Evolutionary conservation across 1,140 invertebrate species (phyloP).

Genomic region (Microplitis mediator): DNA sequence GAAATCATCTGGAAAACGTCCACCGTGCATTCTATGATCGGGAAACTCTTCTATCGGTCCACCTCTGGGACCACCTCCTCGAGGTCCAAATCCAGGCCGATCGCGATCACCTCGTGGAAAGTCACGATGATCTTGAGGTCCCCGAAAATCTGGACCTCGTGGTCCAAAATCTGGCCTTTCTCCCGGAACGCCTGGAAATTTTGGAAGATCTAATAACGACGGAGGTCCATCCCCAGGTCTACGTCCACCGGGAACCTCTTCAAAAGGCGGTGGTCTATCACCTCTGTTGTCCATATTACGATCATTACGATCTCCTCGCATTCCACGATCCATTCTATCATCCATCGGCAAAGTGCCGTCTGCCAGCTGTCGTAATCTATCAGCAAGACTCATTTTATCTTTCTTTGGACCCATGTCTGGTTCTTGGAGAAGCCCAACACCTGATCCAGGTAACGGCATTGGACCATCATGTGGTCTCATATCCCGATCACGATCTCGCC

Average conservation of each 20-base stretch:
- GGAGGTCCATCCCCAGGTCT: constrained; percentile 46
- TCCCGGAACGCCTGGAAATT: constrained; percentile 43
- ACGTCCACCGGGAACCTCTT: constrained; percentile 40
- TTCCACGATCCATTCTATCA: constrained; percentile 51
- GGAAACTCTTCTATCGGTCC: constrained; percentile 48
- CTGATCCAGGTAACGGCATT: constrained; percentile 8
- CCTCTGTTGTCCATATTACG: constrained; percentile 42
- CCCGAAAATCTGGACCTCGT: constrained; percentile 46
- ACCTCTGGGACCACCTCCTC: constrained; percentile 38
- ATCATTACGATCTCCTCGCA: constrained; percentile 44
- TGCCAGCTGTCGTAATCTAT: constrained; percentile 57
- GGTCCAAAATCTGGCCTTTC: constrained; percentile 48
- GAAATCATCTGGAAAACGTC: constrained; percentile 49
- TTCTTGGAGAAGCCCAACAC: constrained; percentile 34
- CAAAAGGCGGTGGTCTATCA: constrained; percentile 43
- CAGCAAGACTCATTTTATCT: constrained; percentile 54
- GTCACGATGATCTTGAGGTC: constrained; percentile 44
- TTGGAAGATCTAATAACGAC: constrained; percentile 54
- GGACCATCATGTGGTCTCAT: constrained; percentile 42
- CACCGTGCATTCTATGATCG: constrained; percentile 46
- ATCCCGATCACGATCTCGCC: constrained; percentile 41
- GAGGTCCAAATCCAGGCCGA: constrained; percentile 43
- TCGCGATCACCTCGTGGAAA: constrained; percentile 38
- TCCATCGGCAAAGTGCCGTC: constrained; percentile 57
- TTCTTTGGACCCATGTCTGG: constrained; percentile 46